Base-by-base conservation (phyloP, 2,113 vertebrate genomes). In the Microcebus lehilahytsara region DNA sequence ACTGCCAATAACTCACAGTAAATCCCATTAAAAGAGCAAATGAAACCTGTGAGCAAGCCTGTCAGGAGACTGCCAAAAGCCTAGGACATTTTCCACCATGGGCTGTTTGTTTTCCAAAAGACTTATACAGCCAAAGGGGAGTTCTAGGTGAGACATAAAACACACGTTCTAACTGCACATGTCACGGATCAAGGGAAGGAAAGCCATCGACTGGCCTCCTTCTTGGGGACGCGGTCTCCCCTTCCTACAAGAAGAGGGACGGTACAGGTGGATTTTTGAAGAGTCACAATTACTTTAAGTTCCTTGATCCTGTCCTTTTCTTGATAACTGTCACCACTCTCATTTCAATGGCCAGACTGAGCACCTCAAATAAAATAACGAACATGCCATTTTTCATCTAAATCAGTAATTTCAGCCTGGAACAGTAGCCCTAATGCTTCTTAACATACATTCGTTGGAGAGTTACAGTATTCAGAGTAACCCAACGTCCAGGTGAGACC, bases 1-100 rank as follows among this genome's bases (percentile, higher is more conserved):
- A 96, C 60, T 95, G 95, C 89, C 96, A 97, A 96, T 96, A 97
- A 95, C 75, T 98, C 90, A 85, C n/a, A 96, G 86, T 97, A 97
- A 96, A 97, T 93, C 84, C 96, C 89, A 95, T 96, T 96, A 95
- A 96, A 96, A 96, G 60, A 88, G 80, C 87, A 97, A 96, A 97
- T 95, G 96, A 93, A 97, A 97, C 87, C 96, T 85, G 80, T 96
- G 92, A 97, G 90, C 92, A 96, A 95, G 90, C 37, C 56, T 64
- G 62, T 93, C 80, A 64, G 60, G 49, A 93, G 66, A 66, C 32
- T 60, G 86, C 93, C 97, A 96, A 85, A 89, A 95, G 79, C 85
- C 88, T n/a, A 81, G 77, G 77, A 80, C 79, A 79, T 89, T 96
- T 96, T 84, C 89, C 51, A 93, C 79, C 51, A 56, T 0, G 53